These are phyloP conservation scores for Trichomycterus rosablanca DNA, from an alignment of 2,113 vertebrate species.

Conservation along the genomic window DNA sequence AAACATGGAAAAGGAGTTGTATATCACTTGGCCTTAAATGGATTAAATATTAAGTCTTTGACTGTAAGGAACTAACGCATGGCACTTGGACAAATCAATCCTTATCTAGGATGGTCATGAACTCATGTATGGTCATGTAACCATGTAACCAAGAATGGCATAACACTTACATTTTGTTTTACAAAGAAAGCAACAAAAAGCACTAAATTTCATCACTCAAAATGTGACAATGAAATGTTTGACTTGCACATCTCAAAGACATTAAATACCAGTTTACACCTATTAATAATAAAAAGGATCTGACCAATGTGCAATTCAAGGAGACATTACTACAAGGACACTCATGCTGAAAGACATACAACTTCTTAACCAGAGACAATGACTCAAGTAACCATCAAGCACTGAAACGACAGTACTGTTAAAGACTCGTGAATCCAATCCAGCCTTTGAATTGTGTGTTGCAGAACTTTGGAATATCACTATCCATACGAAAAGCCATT, in stretches of 20 bases:
- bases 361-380: slow-evolving; percentile 23
- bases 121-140: slow-evolving; percentile 34
- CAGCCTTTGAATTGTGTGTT: slow-evolving; percentile 25
- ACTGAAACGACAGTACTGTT: slow-evolving; percentile 17
- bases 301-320: slow-evolving; percentile 25
- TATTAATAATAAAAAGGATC: slow-evolving; percentile 11
- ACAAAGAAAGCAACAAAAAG: slow-evolving; percentile 17
- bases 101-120: slow-evolving; percentile 24
- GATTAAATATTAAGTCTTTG: slow-evolving; percentile 23
- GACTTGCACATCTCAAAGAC: slow-evolving; percentile 14
- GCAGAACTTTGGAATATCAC: slow-evolving; percentile 27
- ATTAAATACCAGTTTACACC: slow-evolving; percentile 11
- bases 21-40: slow-evolving; percentile 11
- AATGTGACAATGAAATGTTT: slow-evolving; percentile 36
- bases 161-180: slow-evolving; percentile 14
- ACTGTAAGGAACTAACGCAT: slow-evolving; percentile 30
- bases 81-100: slow-evolving; percentile 29
- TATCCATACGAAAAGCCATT: slow-evolving; percentile 23
- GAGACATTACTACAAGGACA: slow-evolving; percentile 23
- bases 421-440: slow-evolving; percentile 7
- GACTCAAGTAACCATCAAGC: slow-evolving; percentile 24
- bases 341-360: slow-evolving; percentile 11
- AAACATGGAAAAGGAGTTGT: slow-evolving; percentile 29
- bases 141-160: slow-evolving; percentile 5
- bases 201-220: slow-evolving; percentile 18